Base-by-base conservation (phyloP, 2,113 vertebrate species). In the Ciconia maguari region DNA sequence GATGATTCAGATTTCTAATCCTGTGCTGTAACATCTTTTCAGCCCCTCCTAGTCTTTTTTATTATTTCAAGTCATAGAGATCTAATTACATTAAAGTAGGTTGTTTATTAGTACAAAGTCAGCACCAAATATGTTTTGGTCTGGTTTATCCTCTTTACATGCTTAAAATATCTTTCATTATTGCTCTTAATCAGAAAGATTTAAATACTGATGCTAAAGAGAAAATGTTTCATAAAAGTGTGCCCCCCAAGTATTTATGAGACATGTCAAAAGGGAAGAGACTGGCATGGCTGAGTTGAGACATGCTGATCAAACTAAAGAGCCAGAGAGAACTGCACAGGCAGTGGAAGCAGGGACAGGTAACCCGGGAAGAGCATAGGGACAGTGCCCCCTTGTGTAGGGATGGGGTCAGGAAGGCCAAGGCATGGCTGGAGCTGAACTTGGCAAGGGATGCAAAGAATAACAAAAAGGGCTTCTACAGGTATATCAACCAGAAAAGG, bases 161-260 rank as follows among this genome's bases (percentile, higher is more conserved):
- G 36, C 17, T 58, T 86, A 61, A 92, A 94, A 58, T 61, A 32
- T 18, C 6, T 66, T 80, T 85, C 14, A n/a, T 70, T 88, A 58
- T 54, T 90, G 27, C 16, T 54, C 22, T 72, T 83, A 51, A 32
- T 74, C 25, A 65, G 58, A 76, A 86, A 60, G 8, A 54, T 77
- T 60, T 69, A 90, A 91, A 62, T 78, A 66, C 13, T 61, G 24
- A 38, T 89, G 54, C 11, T 77, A 27, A 83, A 72, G 21, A 66
- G 30, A 93, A 70, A 66, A 62, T 12, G 11, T 66, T 36, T 46
- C 16, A 13, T 38, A 21, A 51, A 80, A 44, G n/a, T 36, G 2
- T 72, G 52, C 11, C 11, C 11, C 10, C 6, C 0, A 0, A 36
- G 8, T 61, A 54, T 34, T 62, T 79, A 11, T 26, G n/a, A 84